Evolutionary conservation across 2,113 vertebrate genomes (phyloP), one percentile per base, ranked within the genome.

Genomic region (Pleuronectes platessa): DNA sequence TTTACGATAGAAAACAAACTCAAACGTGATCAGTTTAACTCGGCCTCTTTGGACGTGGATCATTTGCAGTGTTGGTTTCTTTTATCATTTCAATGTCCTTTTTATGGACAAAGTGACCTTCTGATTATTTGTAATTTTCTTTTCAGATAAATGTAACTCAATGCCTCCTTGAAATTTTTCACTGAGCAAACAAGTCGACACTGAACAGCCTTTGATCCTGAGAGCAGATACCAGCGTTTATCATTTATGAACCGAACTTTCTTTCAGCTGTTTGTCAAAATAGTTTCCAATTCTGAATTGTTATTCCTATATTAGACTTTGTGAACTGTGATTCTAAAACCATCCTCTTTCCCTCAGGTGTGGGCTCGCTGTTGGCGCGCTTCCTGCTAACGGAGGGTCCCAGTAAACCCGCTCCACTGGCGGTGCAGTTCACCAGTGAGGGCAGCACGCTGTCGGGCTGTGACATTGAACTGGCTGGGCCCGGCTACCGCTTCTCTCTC

Each of bases 361-460:
- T 99, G 71, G 97, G 98, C 0, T 99, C 97, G 0, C 93, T 99
- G 76, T 92, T 99, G 83, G 98, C 97, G 3, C 95, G 98, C 26
- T 99, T 99, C 89, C 97, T 97, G 90, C 93, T 99, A 11, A 92
- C 95, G 0, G 96, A 97, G 56, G 98, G 98, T 18, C 97, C 98
- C 2, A 99, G 96, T 92, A 96, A 96, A 68, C 96, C 97, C 0
- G 96, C 97, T 9, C 96, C 98, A 0, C 89, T 99, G 91, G 97
- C 95, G 0, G 95, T 99, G 67, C 98, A 99, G 92, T 99, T 99
- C 94, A 99, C 97, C 86, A 99, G 98, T 24, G 98, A 99, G 94
- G 98, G 98, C 68, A 97, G 95, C 93, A 98, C 96, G 1, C 88
- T 99, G 65, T 99, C 98, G 37, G 94, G 97, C 83, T 98, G 97